Conservation (phyloP, 1,140 invertebrate genomes). For the Drosophila melanica region DNA sequence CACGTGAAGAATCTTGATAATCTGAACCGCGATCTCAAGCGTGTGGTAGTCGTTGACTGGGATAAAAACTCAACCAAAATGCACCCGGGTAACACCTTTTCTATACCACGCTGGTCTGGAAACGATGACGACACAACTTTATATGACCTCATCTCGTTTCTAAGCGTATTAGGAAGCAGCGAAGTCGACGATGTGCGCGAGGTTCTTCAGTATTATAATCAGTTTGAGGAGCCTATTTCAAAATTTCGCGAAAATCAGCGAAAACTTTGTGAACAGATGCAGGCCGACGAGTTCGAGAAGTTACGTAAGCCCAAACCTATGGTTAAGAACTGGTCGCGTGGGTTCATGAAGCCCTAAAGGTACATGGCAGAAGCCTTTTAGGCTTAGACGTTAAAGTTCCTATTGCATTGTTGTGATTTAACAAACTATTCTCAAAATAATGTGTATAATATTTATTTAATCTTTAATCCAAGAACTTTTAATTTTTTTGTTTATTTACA, state of each 20-base stretch:
- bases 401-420: constrained; percentile 33
- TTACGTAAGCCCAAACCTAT: constrained; percentile 59
- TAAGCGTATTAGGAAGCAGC: constrained; percentile 93
- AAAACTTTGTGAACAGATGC: constrained; percentile 88
- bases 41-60: constrained; percentile 99
- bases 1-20: constrained; percentile 98
- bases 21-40: constrained; percentile 97
- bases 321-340: constrained; percentile 73
- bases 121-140: constrained; percentile 95
- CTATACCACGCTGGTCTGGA: constrained; percentile 95
- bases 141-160: constrained; percentile 94
- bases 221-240: constrained; percentile 96
- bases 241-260: constrained; percentile 95
- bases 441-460: constrained; percentile 16
- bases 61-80: constrained; percentile 94
- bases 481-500: constrained; percentile 9
- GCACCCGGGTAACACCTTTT: constrained; percentile 95
- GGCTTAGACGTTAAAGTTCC: constrained; percentile 17
- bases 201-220: constrained; percentile 95
- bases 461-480: constrained; percentile 9
- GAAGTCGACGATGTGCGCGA: constrained; percentile 97
- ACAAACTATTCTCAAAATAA: constrained; percentile 2
- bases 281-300: constrained; percentile 85
- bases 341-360: constrained; percentile 50
- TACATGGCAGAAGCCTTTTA: constrained; percentile 3